Evolutionary conservation across 2,888 invertebrate species (phyloP).

Genomic region (Pocota personata): DNA sequence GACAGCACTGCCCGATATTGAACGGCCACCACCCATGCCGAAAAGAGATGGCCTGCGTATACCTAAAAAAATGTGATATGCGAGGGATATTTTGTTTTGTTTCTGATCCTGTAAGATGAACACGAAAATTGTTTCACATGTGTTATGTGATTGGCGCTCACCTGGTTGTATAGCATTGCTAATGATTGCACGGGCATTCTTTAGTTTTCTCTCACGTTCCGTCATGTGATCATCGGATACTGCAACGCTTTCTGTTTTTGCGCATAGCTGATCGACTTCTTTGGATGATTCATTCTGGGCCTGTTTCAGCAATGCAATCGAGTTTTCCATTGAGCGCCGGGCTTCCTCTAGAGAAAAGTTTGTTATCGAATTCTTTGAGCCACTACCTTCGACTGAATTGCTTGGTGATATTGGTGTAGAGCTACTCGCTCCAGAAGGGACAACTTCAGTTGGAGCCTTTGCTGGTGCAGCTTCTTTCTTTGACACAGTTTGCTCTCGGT

Average conservation of each 20-base stretch:
- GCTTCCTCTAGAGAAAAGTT: slow-evolving; percentile 85
- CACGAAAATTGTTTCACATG: slow-evolving; percentile 51
- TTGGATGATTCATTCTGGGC: slow-evolving; percentile 82
- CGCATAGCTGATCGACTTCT: slow-evolving; percentile 82
- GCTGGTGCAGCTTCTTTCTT: slow-evolving; percentile 69
- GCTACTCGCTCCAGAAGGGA: slow-evolving; percentile 75
- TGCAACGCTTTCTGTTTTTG: slow-evolving; percentile 81
- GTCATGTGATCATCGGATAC: slow-evolving; percentile 80
- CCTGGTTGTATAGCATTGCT: slow-evolving; percentile 86
- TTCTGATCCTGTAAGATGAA: slow-evolving; percentile 74
- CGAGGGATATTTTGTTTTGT: slow-evolving; percentile 69
- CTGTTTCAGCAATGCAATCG: slow-evolving; percentile 86
- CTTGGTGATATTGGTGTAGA: slow-evolving; percentile 59
- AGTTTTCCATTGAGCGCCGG: slow-evolving; percentile 85
- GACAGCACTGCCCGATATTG: slow-evolving; percentile 85
- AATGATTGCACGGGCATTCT: slow-evolving; percentile 89
- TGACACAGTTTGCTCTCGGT: slow-evolving; percentile 75
- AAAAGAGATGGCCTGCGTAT: slow-evolving; percentile 87
- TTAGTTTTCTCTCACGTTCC: slow-evolving; percentile 85
- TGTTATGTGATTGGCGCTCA: slow-evolving; percentile 74
- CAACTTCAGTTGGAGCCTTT: slow-evolving; percentile 70
- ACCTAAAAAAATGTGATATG: slow-evolving; percentile 80
- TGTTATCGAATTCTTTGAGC: slow-evolving; percentile 84
- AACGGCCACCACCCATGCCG: slow-evolving; percentile 83
- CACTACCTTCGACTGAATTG: slow-evolving; percentile 82